Evolutionary conservation across 2,113 vertebrate genomes (phyloP), one percentile per base, ranked within the genome.

Genomic region (Brevimyrus niger): DNA sequence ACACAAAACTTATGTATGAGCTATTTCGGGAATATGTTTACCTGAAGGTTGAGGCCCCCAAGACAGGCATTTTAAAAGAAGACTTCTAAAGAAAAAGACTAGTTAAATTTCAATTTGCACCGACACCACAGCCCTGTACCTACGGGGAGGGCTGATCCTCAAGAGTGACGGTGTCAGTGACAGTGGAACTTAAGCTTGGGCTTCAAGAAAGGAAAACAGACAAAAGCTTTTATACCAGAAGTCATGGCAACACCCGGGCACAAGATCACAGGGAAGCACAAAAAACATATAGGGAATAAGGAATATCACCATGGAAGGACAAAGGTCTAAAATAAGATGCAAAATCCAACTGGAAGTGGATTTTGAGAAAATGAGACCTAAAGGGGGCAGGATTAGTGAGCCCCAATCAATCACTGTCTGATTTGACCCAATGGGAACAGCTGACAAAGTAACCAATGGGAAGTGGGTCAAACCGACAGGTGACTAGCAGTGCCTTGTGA

Each of bases 221-320:
- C 21, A 65, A 13, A 50, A 65, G 46, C 53, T 82, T 42, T 1
- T 87, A 48, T 88, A 85, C 47, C 46, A 80, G 90, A 53, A 87
- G 86, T 83, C 50, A 35, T 84, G 82, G 91, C n/a, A 90, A 88
- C 88, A 89, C 31, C 23, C 51, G 61, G 86, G 9, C 3, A 84
- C 1, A 47, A 47, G 82, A 23, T 4, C 42, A 80, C 31, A 80
- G 90, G 35, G 46, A 23, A 42, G 23, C 4, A 84, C 2, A 69
- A 88, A 48, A 51, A 82, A 4, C 35, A 31, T 19, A 13, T n/a
- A 61, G 31, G 4, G 46, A 84, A 89, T 47, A 31, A 5, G 21
- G 44, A 83, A 5, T 8, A 82, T 23, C 21, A 44, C 23, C 47
- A 42, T 17, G 42, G 58, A 46, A 15, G 47, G 35, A 80, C 35